Percentiles rank a stretch among this genome's conserved stretches.
phyloP scores from a whole-genome alignment of 2,888 invertebrate species.

The Torymus texanus region DNA sequence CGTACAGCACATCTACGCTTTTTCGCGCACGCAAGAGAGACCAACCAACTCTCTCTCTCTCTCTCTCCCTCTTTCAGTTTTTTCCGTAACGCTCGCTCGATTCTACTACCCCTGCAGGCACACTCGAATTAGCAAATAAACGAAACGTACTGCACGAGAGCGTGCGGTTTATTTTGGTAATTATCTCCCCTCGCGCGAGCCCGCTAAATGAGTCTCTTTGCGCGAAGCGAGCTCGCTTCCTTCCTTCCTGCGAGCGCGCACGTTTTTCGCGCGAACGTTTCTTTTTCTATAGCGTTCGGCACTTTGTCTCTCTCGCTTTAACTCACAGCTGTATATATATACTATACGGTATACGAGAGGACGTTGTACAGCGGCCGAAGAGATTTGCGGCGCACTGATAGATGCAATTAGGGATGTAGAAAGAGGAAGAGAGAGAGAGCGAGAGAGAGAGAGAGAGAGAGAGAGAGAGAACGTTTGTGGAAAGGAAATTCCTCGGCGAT shows the following conservation, averaged over 20 bases:
- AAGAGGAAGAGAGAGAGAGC: not conserved
- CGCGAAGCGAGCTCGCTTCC: not conserved
- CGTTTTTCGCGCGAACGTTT: not conserved
- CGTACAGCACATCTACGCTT: not conserved
- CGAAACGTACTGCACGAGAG: conserved; percentile 26
- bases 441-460: not conserved
- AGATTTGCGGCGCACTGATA: conserved; percentile 26
- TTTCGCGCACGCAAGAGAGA: no score
- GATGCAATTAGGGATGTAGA: conserved; percentile 13
- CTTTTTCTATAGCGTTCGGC: not conserved
- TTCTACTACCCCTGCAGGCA: no score
- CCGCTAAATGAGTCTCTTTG: conserved; percentile 52
- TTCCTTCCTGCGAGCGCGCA: not conserved
- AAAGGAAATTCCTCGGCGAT: no score
- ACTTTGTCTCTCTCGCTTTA: conserved; percentile 8
- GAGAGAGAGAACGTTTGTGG: not conserved
- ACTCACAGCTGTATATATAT: no score
- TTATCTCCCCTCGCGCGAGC: conserved; percentile 38
- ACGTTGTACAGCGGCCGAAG: not conserved
- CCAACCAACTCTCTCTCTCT: not conserved
- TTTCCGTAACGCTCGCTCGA: no score
- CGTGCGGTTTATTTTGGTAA: conserved; percentile 55
- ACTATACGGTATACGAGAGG: not conserved
- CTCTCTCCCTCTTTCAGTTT: not conserved
- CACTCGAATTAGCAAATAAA: conserved; percentile 42